Percentiles rank a stretch among this genome's conserved stretches.
phyloP scores from a whole-genome alignment of 2,113 vertebrate genomes.

The Panthera tigris region DNA sequence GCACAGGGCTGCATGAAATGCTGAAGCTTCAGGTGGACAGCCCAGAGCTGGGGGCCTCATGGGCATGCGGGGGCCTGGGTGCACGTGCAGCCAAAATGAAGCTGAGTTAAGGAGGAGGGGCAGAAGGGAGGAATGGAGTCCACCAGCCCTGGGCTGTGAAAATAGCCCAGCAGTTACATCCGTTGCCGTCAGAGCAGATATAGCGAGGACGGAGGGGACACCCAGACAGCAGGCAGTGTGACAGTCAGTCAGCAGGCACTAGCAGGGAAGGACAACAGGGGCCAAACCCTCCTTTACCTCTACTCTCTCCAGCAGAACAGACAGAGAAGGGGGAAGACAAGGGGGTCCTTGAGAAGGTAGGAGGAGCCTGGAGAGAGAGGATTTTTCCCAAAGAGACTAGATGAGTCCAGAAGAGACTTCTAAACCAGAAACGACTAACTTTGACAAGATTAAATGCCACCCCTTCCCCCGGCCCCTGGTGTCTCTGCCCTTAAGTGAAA shows the following conservation, averaged over 20 bases:
- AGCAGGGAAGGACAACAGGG: background rate
- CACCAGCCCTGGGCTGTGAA: background rate
- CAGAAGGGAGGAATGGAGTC: rapidly evolving
- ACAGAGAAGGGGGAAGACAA: background rate
- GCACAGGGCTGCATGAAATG: rapidly evolving
- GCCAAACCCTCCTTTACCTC: background rate
- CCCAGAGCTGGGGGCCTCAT: background rate
- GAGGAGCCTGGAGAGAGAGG: background rate
- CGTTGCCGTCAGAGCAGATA: background rate
- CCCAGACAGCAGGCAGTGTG: background rate
- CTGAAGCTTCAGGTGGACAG: rapidly evolving
- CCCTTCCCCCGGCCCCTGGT: rapidly evolving
- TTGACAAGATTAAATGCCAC: background rate
- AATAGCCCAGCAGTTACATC: background rate
- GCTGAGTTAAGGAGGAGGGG: background rate
- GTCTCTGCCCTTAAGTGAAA: background rate
- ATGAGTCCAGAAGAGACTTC: background rate
- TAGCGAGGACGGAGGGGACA: rapidly evolving
- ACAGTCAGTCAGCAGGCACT: background rate
- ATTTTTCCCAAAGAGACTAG: background rate
- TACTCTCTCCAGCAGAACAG: background rate
- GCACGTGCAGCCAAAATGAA: background rate
- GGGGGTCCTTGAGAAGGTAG: background rate
- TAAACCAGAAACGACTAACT: background rate
- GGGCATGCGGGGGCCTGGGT: background rate